phyloP scores from a whole-genome alignment of 1,140 invertebrate species.

The Heliothis subflexa region DNA sequence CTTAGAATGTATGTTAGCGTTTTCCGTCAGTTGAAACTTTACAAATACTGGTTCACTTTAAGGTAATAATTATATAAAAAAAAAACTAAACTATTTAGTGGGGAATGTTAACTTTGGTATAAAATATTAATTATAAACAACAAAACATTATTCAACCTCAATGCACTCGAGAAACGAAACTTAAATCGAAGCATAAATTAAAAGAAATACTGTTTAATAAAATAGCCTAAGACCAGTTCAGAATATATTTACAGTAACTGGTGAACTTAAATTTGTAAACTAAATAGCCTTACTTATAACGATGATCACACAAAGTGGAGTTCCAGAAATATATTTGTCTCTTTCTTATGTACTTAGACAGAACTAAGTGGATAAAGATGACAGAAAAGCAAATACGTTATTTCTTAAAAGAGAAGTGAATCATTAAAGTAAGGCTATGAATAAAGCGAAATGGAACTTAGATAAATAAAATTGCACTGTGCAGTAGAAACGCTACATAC shows the following conservation, averaged over 20 bases:
- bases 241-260: conserved; percentile 81
- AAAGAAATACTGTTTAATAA: conserved; percentile 82
- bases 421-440: conserved; percentile 16
- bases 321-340: conserved; percentile 7
- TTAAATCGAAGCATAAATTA: conserved; percentile 84
- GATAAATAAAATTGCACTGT: conserved; percentile 27
- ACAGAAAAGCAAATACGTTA: neutral
- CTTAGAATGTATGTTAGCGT: conserved; percentile 76
- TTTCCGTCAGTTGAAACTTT: conserved; percentile 66
- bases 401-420: neutral
- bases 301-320: neutral
- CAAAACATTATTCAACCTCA: conserved; percentile 83
- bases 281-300: conserved; percentile 41
- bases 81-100: conserved; percentile 82
- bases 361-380: conserved; percentile 6
- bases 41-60: conserved; percentile 80
- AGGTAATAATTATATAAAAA: conserved; percentile 67
- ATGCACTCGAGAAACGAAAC: conserved; percentile 78
- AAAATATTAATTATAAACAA: conserved; percentile 86
- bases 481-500: conserved; percentile 44
- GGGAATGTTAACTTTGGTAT: conserved; percentile 86
- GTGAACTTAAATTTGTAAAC: conserved; percentile 67
- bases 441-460: conserved; percentile 35
- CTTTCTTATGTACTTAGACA: conserved; percentile 5
- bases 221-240: conserved; percentile 75